Evolutionary conservation across 2,113 vertebrate genomes (phyloP).

Genomic region (Prionailurus bengalensis): DNA sequence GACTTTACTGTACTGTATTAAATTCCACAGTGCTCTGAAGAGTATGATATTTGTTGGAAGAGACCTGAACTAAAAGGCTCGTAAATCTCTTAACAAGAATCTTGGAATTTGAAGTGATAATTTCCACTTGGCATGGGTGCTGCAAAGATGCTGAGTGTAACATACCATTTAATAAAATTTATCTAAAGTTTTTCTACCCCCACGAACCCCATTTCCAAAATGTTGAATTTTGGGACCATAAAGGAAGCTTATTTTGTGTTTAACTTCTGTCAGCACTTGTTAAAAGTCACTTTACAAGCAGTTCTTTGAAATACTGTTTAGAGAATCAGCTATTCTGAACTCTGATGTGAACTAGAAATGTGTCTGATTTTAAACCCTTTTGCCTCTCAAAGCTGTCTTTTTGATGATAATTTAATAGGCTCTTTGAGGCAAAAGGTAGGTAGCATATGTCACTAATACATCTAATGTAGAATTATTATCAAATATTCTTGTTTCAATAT

Average conservation of each 20-base stretch:
- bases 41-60: neutral
- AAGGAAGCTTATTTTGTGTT: constrained; percentile 10
- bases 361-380: neutral
- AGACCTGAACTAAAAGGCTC: constrained; percentile 3
- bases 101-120: neutral
- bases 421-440: neutral
- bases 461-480: neutral
- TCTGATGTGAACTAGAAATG: neutral
- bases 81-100: neutral
- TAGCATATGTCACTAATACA: neutral
- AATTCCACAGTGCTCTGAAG: neutral
- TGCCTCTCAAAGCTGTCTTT: constrained; percentile 24
- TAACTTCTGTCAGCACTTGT: neutral
- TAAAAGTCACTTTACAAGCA: constrained; percentile 37
- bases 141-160: neutral
- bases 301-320: constrained; percentile 37
- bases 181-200: neutral
- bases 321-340: constrained; percentile 16
- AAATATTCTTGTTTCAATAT: neutral
- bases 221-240: neutral
- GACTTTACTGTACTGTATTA: neutral
- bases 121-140: neutral
- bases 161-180: constrained; percentile 7
- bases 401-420: neutral
- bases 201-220: neutral